Base-by-base conservation (phyloP, 2,888 invertebrate genomes). In the Candidula unifasciata region DNA sequence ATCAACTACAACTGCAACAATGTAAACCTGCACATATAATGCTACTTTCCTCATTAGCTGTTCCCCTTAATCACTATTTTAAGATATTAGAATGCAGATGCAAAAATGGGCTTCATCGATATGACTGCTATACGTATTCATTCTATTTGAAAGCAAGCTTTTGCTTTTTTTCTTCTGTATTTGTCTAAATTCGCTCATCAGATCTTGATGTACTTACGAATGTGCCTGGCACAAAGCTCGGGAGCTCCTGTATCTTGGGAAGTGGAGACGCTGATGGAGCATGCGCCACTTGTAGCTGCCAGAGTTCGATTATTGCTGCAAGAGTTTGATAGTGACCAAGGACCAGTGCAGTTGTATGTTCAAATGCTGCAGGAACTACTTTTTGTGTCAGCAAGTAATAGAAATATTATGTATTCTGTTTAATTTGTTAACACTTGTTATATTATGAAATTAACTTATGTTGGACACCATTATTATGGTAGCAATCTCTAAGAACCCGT, bases 171-270 rank as follows among this genome's bases (percentile, higher is more conserved):
- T 6, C 13, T 44, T 44, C 44, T 44, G 0, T 44, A 44, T 16
- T 21, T 60, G 60, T 60, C 60, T 21, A 60, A 13, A n/a, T 60
- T 24, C 5, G 60, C 6, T 21, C 21, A 94, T n/a, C 91, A 96
- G 96, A 96, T 96, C 81, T 94, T 97, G 33, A 95, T 96, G 33
- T 98, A 97, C 93, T 94, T 97, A 88, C 95, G 97, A 10, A 95
- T 96, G 93, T 97, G 97, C 90, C 94, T 98, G 76, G 96, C 96
- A 91, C 94, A 94, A 91, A 95, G 94, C 91, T 94, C 96, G 54
- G 95, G 95, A 94, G 95, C 91, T 8, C 44, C 84, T 10, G 80
- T 86, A 16, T 78, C 69, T 2, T 91, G 91, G 82, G 89, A 90
- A n/a, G 73, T 88, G 54, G 86, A 87, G n/a, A 85, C 87, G 24